These are phyloP conservation scores for Megalops atlanticus DNA, from an alignment of 2,113 vertebrate genomes.

Conservation along the genomic window DNA sequence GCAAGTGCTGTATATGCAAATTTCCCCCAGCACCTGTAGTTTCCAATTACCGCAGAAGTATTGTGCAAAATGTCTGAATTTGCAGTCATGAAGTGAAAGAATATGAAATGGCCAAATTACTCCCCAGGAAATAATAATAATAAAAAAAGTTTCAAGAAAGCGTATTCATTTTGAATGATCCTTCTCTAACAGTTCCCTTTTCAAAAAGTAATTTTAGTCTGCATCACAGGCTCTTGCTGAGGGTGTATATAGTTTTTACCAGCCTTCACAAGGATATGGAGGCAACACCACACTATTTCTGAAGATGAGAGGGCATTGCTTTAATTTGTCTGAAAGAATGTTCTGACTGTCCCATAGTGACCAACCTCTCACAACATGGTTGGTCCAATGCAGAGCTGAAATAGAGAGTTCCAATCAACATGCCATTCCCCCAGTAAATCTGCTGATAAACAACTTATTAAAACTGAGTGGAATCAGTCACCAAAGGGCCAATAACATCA, in stretches of 20 bases:
- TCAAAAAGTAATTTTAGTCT: slow-evolving; percentile 13
- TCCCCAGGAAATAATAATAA: slow-evolving; percentile 12
- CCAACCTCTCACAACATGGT: too few relatives aligned
- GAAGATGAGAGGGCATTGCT: neutral
- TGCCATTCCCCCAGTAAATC: too few relatives aligned
- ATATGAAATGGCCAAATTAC: slow-evolving; percentile 23
- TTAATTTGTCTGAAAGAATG: neutral
- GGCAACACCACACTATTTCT: neutral
- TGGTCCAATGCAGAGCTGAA: too few relatives aligned
- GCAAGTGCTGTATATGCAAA: slow-evolving; percentile 18
- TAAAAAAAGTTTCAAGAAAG: neutral
- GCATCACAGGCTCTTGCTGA: neutral
- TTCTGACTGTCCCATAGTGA: too few relatives aligned
- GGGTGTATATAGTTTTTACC: neutral
- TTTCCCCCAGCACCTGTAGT: slow-evolving; percentile 3
- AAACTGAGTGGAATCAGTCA: too few relatives aligned
- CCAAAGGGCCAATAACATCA: too few relatives aligned
- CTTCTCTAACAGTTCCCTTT: neutral
- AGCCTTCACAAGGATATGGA: neutral
- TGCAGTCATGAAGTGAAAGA: slow-evolving; percentile 22
- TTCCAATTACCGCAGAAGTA: slow-evolving; percentile 23
- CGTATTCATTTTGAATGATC: neutral
- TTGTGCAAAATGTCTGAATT: slow-evolving; percentile 18
- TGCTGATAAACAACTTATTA: too few relatives aligned
- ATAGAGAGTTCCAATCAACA: too few relatives aligned